Evolutionary conservation across 2,113 vertebrate genomes (phyloP).

Genomic region (Patagioenas fasciata): DNA sequence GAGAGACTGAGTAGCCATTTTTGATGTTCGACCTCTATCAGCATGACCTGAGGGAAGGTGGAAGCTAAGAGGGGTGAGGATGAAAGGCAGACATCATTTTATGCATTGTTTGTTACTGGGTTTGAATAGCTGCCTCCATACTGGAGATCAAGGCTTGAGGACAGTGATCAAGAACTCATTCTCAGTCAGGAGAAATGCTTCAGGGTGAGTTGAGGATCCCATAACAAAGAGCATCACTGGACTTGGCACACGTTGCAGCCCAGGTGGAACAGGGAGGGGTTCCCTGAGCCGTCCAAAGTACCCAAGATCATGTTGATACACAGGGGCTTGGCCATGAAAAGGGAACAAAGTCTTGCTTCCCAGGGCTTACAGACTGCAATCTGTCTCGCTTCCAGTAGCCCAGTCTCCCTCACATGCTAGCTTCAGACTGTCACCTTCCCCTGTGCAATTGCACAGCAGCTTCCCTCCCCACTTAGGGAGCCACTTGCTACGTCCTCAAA

Average conservation of each 20-base stretch:
- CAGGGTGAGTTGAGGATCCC: neutral
- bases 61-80: neutral
- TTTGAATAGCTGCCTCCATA: neutral
- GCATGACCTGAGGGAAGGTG: slow-evolving; percentile 19
- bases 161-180: neutral
- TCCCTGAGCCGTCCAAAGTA: neutral
- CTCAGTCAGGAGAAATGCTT: neutral
- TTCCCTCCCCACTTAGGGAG: neutral
- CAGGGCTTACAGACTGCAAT: neutral
- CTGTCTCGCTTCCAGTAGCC: neutral
- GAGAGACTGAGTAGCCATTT: neutral
- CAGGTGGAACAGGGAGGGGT: neutral
- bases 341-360: neutral
- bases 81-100: neutral
- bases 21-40: neutral
- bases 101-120: neutral
- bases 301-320: neutral
- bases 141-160: neutral
- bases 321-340: neutral
- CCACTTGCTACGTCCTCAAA: neutral
- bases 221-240: neutral
- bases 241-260: neutral
- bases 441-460: neutral
- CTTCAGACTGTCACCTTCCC: neutral
- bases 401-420: neutral